These are phyloP conservation scores for Syndactyla subalaris DNA, from an alignment of 2,797 vertebrate genomes.

Conservation along the genomic window DNA sequence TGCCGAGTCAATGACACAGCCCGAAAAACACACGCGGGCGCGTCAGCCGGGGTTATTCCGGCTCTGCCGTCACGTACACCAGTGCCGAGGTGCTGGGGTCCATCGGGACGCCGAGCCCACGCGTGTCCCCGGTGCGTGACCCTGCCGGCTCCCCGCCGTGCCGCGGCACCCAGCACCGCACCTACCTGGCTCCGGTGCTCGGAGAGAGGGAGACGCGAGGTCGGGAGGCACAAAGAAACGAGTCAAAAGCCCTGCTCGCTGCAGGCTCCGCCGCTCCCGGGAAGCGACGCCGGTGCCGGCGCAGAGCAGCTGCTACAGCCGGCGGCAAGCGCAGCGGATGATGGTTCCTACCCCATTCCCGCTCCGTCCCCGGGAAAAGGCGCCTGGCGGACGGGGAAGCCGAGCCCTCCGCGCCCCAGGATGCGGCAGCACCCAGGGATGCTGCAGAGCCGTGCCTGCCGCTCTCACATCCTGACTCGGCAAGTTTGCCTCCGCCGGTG, in stretches of 20 bases:
- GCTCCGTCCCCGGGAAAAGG: not conserved
- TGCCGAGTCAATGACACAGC: slow-evolving; percentile 11
- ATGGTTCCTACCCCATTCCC: not conserved
- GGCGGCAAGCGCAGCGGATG: not conserved
- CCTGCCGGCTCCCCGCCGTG: not conserved
- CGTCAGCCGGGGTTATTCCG: not conserved
- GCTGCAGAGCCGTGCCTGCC: slow-evolving; percentile 56
- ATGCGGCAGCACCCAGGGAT: slow-evolving; percentile 29
- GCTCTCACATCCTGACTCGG: slow-evolving; percentile 68
- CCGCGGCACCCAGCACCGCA: not conserved
- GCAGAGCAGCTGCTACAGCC: not conserved
- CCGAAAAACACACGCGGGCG: not conserved
- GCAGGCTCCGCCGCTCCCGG: not conserved
- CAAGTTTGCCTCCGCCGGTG: slow-evolving; percentile 50
- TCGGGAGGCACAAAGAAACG: not conserved
- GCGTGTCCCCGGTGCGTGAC: not conserved
- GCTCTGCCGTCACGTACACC: not conserved
- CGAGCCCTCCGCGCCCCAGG: not conserved
- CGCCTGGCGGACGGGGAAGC: not conserved
- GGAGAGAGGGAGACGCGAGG: not conserved
- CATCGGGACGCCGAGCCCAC: not conserved
- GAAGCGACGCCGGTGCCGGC: not conserved
- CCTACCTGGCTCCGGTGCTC: slow-evolving; percentile 28
- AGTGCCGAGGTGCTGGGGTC: not conserved
- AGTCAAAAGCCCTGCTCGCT: not conserved